Evolutionary conservation across 1,140 invertebrate genomes (phyloP).

Genomic region (Fopius arisanus): DNA sequence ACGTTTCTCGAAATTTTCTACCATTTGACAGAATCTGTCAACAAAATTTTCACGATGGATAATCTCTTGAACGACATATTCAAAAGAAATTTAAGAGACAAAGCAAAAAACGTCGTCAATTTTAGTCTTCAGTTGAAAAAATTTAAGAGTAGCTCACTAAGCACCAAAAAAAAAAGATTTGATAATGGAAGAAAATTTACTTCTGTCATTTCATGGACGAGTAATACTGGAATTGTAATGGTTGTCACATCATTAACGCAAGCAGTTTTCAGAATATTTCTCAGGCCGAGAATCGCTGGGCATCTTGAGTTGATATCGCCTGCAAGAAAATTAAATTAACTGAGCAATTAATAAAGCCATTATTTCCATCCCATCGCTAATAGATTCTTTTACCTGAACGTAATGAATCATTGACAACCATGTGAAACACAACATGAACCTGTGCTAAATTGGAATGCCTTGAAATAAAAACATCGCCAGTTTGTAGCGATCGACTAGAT

Average conservation of each 20-base stretch:
- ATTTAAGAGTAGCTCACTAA: too few species aligned
- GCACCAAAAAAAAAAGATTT: not conserved
- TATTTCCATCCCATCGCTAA: slow-evolving; percentile 22
- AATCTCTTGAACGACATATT: too few species aligned
- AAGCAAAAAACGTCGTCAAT: too few species aligned
- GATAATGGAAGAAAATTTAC: slow-evolving; percentile 61
- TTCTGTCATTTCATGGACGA: slow-evolving; percentile 94
- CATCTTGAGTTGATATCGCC: slow-evolving; percentile 95
- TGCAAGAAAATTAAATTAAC: slow-evolving; percentile 50
- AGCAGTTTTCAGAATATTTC: slow-evolving; percentile 94
- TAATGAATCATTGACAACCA: slow-evolving; percentile 83
- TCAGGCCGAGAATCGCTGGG: slow-evolving; percentile 91
- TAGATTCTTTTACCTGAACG: slow-evolving; percentile 62
- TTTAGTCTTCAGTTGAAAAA: too few species aligned
- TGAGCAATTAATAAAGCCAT: not conserved
- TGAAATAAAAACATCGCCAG: slow-evolving; percentile 94
- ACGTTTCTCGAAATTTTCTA: not conserved
- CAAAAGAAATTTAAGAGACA: too few species aligned
- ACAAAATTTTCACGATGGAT: not conserved
- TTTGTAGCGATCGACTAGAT: slow-evolving; percentile 70
- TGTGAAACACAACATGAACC: slow-evolving; percentile 94
- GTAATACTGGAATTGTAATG: slow-evolving; percentile 89
- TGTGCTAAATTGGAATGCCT: slow-evolving; percentile 95
- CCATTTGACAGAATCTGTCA: not conserved
- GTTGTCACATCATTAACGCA: slow-evolving; percentile 93